Evolutionary conservation across 2,888 invertebrate species (phyloP), one percentile per base, ranked within the genome.

Genomic region (Baccha elongata): DNA sequence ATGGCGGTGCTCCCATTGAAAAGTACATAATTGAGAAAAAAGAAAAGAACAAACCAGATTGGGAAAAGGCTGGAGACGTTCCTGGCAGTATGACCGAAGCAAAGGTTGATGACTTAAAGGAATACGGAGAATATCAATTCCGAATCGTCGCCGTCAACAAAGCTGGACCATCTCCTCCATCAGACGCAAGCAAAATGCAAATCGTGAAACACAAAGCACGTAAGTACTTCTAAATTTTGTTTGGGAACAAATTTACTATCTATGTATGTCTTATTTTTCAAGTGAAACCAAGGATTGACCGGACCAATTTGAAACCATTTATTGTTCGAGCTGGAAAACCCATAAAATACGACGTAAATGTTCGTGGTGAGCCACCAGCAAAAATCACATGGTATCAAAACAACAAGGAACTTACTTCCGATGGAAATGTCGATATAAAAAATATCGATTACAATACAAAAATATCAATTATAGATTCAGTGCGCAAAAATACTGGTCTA

Each of bases 201-300:
- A 94, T 95, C 58, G 96, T 97, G 87, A 97, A 97, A 88, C 95
- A 96, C 89, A 96, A 96, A 91, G 92, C 96, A 86, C 92, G 97
- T 97, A 92, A 94, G 95, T 93, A 86, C 5, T 29, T 48, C 3
- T 6, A 10, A 8, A 1, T 19, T 19, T 37, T 42, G n/a, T 26
- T 7, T 69, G n/a, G 21, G 3, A 23, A 37, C 17, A 10, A 15
- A 26, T 26, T 26, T 26, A 26, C 26, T 26, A 26, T 13, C 23
- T n/a, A 29, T n/a, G 6, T 26, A 13, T 35, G n/a, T 32, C 10
- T 19, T 50, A 17, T 8, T 15, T 50, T 29, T 1, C 10, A 23
- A 98, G 98, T 99, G 90, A 98, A 99, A 91, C 99, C 99, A 42
- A 95, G 97, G 89, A 99, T 99, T 90, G 98, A 99, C 91, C 94